Evolutionary conservation across 2,797 vertebrate species (phyloP).

Genomic region (Danio albolineatus): DNA sequence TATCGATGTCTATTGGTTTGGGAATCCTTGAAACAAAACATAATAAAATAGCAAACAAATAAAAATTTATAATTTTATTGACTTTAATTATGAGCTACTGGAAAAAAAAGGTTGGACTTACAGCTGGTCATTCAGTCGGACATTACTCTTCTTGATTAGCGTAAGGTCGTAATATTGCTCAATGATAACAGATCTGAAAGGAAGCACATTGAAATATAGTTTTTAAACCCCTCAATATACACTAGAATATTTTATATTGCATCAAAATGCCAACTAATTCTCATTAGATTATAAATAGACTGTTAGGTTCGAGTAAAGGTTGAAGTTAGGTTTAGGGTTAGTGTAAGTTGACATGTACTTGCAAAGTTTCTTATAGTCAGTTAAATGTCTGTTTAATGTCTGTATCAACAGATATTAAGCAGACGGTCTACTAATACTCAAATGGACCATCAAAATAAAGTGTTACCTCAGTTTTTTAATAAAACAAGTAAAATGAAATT

Average conservation of each 20-base stretch:
- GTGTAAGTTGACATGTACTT: no score
- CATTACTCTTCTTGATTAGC: constrained; percentile 74
- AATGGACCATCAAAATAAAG: no score
- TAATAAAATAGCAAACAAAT: constrained; percentile 4
- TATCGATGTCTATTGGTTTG: constrained; percentile 53
- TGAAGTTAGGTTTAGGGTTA: no score
- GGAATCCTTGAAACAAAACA: constrained; percentile 54
- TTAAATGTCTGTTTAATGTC: no score
- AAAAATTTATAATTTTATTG: not conserved
- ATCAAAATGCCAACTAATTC: no score
- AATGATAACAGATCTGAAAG: constrained; percentile 70
- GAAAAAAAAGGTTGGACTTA: constrained; percentile 64
- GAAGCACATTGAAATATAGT: constrained; percentile 4
- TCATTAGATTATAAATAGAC: no score
- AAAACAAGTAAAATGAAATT: not conserved
- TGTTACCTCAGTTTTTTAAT: no score
- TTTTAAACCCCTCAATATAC: not conserved
- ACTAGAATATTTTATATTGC: no score
- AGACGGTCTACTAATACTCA: no score
- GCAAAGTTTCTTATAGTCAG: no score
- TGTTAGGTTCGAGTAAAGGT: no score
- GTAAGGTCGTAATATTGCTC: constrained; percentile 68
- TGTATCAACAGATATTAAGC: no score
- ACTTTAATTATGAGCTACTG: not conserved
- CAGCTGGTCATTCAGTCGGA: constrained; percentile 79